Percentiles rank a stretch among this genome's conserved stretches.
Evolutionary conservation across 2,797 vertebrate species (phyloP).

Genomic region (Phataginus tricuspis): DNA sequence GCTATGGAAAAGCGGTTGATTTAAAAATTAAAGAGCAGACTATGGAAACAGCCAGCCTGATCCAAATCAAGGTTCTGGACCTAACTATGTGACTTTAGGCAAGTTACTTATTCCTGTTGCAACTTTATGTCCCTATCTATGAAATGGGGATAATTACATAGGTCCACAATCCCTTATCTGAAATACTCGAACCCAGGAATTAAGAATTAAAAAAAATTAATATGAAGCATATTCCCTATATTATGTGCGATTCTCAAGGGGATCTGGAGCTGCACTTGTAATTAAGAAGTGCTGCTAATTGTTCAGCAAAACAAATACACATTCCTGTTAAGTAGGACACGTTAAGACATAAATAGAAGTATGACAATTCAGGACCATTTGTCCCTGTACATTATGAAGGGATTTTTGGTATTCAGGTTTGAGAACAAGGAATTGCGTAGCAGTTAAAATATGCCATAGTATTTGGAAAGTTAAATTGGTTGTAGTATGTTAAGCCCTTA

Average conservation of each 20-base stretch:
- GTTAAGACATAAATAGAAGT: background rate
- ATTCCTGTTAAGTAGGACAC: background rate
- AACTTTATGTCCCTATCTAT: background rate
- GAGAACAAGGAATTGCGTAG: background rate
- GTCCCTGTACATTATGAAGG: background rate
- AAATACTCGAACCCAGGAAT: background rate
- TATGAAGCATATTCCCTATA: rapidly evolving
- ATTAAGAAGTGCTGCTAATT: background rate
- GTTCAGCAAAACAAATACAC: background rate
- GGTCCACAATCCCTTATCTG: background rate
- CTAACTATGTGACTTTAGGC: background rate
- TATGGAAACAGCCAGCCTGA: background rate
- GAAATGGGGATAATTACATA: background rate
- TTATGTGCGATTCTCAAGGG: background rate
- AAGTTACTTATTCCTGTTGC: background rate
- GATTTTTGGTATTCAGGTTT: background rate
- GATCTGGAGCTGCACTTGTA: background rate
- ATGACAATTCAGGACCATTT: background rate
- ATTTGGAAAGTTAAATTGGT: background rate
- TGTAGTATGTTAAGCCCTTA: background rate
- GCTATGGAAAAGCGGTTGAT: background rate
- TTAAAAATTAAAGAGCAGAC: background rate
- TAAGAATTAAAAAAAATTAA: background rate
- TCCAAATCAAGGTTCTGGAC: background rate
- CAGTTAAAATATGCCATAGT: background rate